Evolutionary conservation across 2,113 vertebrate genomes (phyloP).

Genomic region (Rhinogobius similis): DNA sequence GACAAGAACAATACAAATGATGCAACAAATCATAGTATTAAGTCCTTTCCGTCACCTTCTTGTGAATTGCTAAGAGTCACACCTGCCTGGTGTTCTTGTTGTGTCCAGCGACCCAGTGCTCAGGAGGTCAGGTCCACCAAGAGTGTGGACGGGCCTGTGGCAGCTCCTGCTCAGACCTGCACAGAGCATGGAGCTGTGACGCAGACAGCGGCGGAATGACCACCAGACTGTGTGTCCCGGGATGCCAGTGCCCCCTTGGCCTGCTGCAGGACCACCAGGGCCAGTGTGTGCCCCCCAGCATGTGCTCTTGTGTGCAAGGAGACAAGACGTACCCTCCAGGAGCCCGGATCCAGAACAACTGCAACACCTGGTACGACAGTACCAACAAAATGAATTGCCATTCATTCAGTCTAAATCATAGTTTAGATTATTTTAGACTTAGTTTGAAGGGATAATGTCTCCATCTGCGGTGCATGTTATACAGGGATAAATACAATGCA

Average conservation of each 20-base stretch:
- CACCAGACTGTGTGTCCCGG: slow-evolving; percentile 78
- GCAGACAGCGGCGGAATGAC: slow-evolving; percentile 13
- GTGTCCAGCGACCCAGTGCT: slow-evolving; percentile 77
- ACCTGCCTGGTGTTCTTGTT: neutral
- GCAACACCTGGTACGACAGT: slow-evolving; percentile 83
- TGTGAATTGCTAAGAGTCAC: neutral
- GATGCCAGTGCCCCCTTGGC: slow-evolving; percentile 84
- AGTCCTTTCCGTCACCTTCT: no score
- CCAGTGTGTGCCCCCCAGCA: slow-evolving; percentile 80
- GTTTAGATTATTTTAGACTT: no score
- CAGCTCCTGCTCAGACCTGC: slow-evolving; percentile 76
- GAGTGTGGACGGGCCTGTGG: slow-evolving; percentile 82
- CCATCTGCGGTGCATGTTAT: no score
- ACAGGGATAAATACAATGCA: no score
- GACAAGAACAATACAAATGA: no score
- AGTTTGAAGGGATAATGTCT: no score
- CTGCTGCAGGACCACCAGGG: slow-evolving; percentile 80
- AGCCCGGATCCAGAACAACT: slow-evolving; percentile 68
- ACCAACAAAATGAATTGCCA: no score
- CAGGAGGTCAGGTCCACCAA: slow-evolving; percentile 83
- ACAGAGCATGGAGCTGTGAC: slow-evolving; percentile 64
- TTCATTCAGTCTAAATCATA: no score
- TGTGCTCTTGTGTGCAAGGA: slow-evolving; percentile 81
- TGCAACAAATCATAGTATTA: no score
- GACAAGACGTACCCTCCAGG: slow-evolving; percentile 67